These are phyloP conservation scores for Eulemur rubriventer DNA, from an alignment of 2,797 vertebrate species.

Conservation along the genomic window DNA sequence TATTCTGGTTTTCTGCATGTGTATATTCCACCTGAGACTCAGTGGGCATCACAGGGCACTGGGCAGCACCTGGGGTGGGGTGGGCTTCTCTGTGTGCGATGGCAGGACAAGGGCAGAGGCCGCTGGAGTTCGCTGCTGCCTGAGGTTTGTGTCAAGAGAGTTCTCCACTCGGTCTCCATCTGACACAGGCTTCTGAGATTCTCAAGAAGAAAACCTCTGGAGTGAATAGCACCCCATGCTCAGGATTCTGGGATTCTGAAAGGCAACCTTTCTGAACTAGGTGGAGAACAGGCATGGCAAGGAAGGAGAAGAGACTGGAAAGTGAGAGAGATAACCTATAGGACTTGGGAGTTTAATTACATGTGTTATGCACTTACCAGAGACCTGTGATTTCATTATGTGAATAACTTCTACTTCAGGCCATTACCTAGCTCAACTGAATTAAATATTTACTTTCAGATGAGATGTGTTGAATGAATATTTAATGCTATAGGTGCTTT, in stretches of 20 bases:
- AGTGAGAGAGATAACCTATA: neutral
- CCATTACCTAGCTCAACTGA: neutral
- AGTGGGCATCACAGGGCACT: neutral
- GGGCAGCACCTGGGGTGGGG: neutral
- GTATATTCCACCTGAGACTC: neutral
- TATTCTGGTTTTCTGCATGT: neutral
- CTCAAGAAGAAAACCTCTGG: neutral
- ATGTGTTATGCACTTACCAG: neutral
- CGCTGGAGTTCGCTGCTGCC: neutral
- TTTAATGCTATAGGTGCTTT: neutral
- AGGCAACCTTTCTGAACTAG: neutral
- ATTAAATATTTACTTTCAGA: constrained; percentile 6
- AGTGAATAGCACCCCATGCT: neutral
- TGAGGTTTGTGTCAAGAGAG: fast-evolving
- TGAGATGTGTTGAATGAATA: neutral
- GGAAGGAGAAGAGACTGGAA: neutral
- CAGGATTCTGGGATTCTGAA: neutral
- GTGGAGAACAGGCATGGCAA: neutral
- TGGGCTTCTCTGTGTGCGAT: neutral
- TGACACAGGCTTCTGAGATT: neutral
- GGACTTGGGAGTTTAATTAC: neutral
- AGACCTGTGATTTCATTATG: neutral
- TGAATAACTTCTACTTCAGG: neutral
- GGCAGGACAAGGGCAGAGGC: no score
- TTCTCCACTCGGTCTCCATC: neutral